phyloP scores from a whole-genome alignment of 2,797 vertebrate genomes.

The Esox masquinongy region DNA sequence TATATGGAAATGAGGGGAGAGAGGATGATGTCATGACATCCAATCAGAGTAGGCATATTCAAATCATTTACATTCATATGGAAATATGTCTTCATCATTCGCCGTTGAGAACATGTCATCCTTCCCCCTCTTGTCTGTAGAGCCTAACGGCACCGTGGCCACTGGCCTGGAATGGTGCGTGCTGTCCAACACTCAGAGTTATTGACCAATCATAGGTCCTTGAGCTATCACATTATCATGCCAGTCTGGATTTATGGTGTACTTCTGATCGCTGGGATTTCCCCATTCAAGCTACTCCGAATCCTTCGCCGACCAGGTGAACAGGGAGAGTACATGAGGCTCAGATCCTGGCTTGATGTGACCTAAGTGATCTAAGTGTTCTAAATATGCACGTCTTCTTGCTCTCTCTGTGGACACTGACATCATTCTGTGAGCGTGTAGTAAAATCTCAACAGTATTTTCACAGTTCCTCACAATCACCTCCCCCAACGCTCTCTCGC shows the following conservation, averaged over 20 bases:
- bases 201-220: neutral
- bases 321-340: neutral
- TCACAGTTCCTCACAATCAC: neutral
- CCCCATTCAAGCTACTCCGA: neutral
- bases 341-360: neutral
- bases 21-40: neutral
- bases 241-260: neutral
- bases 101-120: neutral
- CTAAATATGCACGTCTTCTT: neutral
- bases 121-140: neutral
- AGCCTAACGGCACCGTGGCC: neutral
- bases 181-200: neutral
- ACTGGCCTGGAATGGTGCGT: neutral
- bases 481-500: neutral
- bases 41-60: slow-evolving; percentile 1
- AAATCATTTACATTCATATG: slow-evolving; percentile 5
- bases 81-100: slow-evolving; percentile 1
- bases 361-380: neutral
- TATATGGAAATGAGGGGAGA: slow-evolving; percentile 5
- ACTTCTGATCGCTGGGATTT: neutral
- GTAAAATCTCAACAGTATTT: neutral
- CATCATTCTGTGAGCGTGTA: neutral
- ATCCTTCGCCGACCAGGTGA: neutral
- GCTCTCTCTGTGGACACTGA: neutral
- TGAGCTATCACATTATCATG: neutral